These are phyloP conservation scores for Acleris sparsana DNA, from an alignment of 2,888 invertebrate species.

Conservation along the genomic window DNA sequence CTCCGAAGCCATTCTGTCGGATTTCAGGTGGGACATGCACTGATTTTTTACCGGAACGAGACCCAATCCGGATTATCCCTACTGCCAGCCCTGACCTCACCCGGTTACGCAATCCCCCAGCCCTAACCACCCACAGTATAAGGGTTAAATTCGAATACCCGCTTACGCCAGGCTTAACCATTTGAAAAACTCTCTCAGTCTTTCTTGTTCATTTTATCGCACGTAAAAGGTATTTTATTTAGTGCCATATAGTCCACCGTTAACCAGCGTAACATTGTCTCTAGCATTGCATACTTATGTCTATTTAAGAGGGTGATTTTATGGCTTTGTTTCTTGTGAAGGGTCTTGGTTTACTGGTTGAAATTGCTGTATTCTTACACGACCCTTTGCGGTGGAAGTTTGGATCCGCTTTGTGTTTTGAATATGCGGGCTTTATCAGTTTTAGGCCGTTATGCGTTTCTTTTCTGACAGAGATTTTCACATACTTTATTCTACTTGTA, in stretches of 20 bases:
- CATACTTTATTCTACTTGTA: not conserved
- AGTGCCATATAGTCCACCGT: slow-evolving; percentile 47
- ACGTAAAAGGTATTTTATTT: slow-evolving; percentile 65
- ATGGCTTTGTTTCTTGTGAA: slow-evolving; percentile 5
- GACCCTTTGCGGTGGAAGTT: slow-evolving; percentile 30
- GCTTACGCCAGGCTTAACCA: slow-evolving; percentile 41
- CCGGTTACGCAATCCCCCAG: slow-evolving; percentile 11
- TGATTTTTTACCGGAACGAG: slow-evolving; percentile 3
- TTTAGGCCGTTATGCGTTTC: slow-evolving; percentile 11
- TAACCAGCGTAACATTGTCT: slow-evolving; percentile 37
- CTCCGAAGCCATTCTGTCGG: too few species aligned
- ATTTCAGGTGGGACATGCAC: not conserved
- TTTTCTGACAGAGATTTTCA: not conserved
- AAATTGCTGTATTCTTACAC: slow-evolving; percentile 28
- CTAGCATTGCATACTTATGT: slow-evolving; percentile 16
- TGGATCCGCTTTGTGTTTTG: slow-evolving; percentile 23
- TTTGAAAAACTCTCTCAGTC: slow-evolving; percentile 50
- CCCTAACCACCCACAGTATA: slow-evolving; percentile 37
- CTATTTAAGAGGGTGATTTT: slow-evolving; percentile 17
- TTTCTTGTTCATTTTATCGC: slow-evolving; percentile 68
- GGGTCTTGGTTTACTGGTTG: slow-evolving; percentile 24
- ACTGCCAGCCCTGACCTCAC: slow-evolving; percentile 20
- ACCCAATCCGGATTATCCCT: slow-evolving; percentile 23
- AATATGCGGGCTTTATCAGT: slow-evolving; percentile 33
- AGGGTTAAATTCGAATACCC: slow-evolving; percentile 47